These are phyloP conservation scores for Dasypolia templi DNA, from an alignment of 2,888 invertebrate genomes.

Conservation along the genomic window DNA sequence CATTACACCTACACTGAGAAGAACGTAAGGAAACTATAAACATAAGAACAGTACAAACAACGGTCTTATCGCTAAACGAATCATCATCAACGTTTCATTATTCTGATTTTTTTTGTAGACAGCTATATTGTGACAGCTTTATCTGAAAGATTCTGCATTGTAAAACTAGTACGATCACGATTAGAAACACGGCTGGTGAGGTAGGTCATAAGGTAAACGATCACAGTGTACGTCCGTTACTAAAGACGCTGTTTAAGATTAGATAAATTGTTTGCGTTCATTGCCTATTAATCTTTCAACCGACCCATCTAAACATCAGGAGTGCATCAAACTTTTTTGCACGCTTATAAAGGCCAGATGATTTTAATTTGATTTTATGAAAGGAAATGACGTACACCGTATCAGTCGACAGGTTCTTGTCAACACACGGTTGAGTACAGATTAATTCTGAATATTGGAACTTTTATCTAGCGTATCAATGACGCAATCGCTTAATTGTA, in stretches of 20 bases:
- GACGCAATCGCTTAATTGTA: conserved; percentile 54
- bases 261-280: conserved; percentile 57
- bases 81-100: neutral
- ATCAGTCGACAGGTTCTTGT: conserved; percentile 46
- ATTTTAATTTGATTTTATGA: conserved; percentile 64
- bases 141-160: no score
- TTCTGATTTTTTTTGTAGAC: no score
- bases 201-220: conserved; percentile 55
- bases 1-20: neutral
- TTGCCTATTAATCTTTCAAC: conserved; percentile 63
- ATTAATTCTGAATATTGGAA: conserved; percentile 55
- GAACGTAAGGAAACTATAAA: neutral
- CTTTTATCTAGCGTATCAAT: conserved; percentile 55
- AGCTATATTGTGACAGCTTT: no score
- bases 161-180: neutral
- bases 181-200: conserved; percentile 2
- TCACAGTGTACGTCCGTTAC: conserved; percentile 33
- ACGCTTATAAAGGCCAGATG: conserved; percentile 54
- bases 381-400: conserved; percentile 58
- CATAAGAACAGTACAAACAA: neutral
- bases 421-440: conserved; percentile 32
- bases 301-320: conserved; percentile 50
- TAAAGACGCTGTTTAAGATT: conserved; percentile 59
- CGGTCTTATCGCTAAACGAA: neutral
- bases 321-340: conserved; percentile 63